Base-by-base conservation (phyloP, 2,888 invertebrate species). In the Willowsia nigromaculata region DNA sequence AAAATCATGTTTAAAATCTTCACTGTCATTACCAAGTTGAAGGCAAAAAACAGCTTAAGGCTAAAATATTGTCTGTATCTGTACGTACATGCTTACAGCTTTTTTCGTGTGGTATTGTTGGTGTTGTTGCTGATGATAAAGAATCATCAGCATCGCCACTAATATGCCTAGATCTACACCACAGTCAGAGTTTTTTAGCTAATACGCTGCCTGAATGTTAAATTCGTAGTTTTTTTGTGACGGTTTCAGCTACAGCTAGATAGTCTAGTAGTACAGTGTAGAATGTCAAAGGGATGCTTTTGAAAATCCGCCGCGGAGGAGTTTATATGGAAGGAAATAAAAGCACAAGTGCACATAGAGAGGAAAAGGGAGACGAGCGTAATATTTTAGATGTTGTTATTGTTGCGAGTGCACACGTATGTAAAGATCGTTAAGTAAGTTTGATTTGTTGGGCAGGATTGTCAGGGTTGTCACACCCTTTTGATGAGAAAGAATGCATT, bases 391-490 rank as follows among this genome's bases (percentile, higher is more conserved):
- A 68, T 25, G 15, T 22, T 76, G 15, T 80, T n/a, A 13, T 80
- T 56, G 25, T 18, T 80, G 27, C 53, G 59, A 50, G 50, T 50
- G 50, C 50, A n/a, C 33, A n/a, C 33, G 80, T 40, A n/a, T 22
- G 50, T 56, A 50, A 47, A 47, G 83, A 83, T 83, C 68, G 27
- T 68, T 68, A 50, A 83, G 50, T 33, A 83, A 47, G 33, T 83
- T 83, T 83, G 83, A 83, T 83, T 83, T 83, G 83, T 68, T 83
- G 68, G 50, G 83, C 83, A 83, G 65, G 65, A 83, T 83, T 83
- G 83, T 68, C 68, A 83, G 83, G 62, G 83, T 68, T 83, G 83
- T 83, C 83, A 83, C 83, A 83, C 83, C 83, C 83, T 83, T 83
- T 62, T 68, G 82, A 82, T 50, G 50, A 50, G 47, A 68, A 62